A percentile compares a stretch with the other conserved stretches of the same genome.
Evolutionary conservation across 2,888 invertebrate species (phyloP).

Genomic region (Apotomis capreana): DNA sequence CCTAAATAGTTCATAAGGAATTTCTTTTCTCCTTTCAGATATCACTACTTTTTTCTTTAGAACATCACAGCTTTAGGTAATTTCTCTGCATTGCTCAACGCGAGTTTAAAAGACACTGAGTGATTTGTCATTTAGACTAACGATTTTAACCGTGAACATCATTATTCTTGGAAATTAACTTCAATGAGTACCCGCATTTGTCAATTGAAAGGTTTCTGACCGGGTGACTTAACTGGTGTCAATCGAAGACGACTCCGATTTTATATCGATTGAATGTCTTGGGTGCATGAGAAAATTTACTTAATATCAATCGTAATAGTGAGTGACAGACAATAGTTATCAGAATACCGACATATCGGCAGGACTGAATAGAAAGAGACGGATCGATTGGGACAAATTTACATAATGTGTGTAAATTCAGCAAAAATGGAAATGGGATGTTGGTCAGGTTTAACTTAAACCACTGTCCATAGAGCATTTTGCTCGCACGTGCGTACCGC

Average conservation of each 20-base stretch:
- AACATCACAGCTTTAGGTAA: not conserved
- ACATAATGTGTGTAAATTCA: no score
- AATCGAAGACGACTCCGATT: slow-evolving; percentile 55
- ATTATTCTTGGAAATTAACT: slow-evolving; percentile 35
- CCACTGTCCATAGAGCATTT: no score
- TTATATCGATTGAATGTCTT: slow-evolving; percentile 52
- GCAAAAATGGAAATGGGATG: no score
- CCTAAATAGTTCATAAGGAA: not conserved
- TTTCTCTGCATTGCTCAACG: not conserved
- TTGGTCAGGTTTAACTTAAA: no score
- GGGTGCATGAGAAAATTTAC: slow-evolving; percentile 38
- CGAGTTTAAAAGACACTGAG: slow-evolving; percentile 5
- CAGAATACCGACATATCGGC: no score
- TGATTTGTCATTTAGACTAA: slow-evolving; percentile 21
- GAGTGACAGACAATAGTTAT: not conserved
- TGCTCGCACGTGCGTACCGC: no score
- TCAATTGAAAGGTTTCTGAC: slow-evolving; percentile 73
- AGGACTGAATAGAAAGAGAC: no score
- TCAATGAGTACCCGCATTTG: slow-evolving; percentile 46
- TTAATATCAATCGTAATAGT: not conserved
- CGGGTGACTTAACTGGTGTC: slow-evolving; percentile 67
- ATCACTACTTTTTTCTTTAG: no score
- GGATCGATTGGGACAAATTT: no score
- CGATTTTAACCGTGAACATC: slow-evolving; percentile 27
- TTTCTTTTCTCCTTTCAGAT: not conserved